These are phyloP conservation scores for Alectoris magna DNA, from an alignment of 2,797 vertebrate species.

Conservation along the genomic window DNA sequence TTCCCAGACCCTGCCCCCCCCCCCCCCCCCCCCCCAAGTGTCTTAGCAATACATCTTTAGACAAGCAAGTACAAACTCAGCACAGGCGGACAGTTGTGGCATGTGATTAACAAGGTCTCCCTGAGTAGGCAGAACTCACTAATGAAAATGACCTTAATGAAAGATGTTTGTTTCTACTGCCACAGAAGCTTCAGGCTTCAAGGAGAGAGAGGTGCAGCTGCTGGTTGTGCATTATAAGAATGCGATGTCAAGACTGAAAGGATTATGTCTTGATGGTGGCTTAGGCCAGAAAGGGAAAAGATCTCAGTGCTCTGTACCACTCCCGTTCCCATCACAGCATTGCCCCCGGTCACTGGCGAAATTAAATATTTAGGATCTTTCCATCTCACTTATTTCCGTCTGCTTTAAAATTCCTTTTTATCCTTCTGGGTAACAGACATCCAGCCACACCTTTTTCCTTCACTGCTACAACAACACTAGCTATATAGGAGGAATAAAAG, in stretches of 20 bases:
- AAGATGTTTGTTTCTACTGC: slow-evolving; percentile 40
- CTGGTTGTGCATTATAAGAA: slow-evolving; percentile 26
- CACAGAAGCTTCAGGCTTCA: slow-evolving; percentile 4
- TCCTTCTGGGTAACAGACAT: not conserved
- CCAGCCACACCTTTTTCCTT: not conserved
- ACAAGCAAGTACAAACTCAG: slow-evolving; percentile 3
- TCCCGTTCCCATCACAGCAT: not conserved
- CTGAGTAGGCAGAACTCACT: slow-evolving; percentile 24
- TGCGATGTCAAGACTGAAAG: not conserved
- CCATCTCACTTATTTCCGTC: not conserved
- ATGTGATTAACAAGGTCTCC: slow-evolving; percentile 37
- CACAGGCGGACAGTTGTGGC: not conserved
- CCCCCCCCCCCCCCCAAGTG: rapidly evolving
- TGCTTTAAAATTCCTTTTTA: slow-evolving; percentile 37
- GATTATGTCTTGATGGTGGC: not conserved
- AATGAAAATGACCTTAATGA: slow-evolving; percentile 53
- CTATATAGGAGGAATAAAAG: slow-evolving; percentile 28
- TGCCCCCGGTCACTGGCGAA: not conserved
- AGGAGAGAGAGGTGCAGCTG: not conserved
- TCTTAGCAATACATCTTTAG: not conserved
- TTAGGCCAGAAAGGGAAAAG: not conserved
- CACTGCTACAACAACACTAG: not conserved
- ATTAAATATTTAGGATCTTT: slow-evolving; percentile 40
- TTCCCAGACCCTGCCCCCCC: not conserved
- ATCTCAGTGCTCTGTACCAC: not conserved